phyloP scores from a whole-genome alignment of 2,888 invertebrate genomes.

The Agriopis leucophaearia region DNA sequence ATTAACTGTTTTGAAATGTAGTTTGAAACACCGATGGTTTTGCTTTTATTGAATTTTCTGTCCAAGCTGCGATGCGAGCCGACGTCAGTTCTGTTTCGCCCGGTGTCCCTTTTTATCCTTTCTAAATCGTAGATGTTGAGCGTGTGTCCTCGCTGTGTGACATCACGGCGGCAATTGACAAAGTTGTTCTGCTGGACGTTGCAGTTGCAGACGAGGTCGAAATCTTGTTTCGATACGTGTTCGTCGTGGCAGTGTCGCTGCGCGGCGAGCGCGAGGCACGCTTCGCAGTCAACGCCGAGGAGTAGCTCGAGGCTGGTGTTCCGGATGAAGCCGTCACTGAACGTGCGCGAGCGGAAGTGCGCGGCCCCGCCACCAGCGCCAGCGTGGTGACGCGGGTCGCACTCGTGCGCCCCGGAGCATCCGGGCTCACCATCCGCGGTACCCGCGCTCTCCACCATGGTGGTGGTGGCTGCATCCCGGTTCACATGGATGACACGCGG shows the following conservation, averaged over 20 bases:
- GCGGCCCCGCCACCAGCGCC: constrained; percentile 68
- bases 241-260: constrained; percentile 75
- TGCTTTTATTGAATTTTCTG: constrained; percentile 79
- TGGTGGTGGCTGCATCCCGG: constrained; percentile 82
- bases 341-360: constrained; percentile 80
- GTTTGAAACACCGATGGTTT: constrained; percentile 79
- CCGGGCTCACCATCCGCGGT: constrained; percentile 41
- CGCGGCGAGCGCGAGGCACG: constrained; percentile 79
- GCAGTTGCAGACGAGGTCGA: constrained; percentile 82
- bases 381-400: constrained; percentile 69
- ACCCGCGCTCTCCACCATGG: constrained; percentile 74
- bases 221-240: constrained; percentile 75
- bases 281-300: constrained; percentile 83
- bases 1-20: constrained; percentile 83
- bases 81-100: constrained; percentile 67
- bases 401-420: constrained; percentile 55
- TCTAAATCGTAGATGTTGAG: constrained; percentile 81
- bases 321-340: constrained; percentile 82
- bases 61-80: constrained; percentile 82
- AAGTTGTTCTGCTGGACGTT: constrained; percentile 80
- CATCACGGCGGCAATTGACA: constrained; percentile 72
- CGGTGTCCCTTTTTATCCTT: constrained; percentile 76
- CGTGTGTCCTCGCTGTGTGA: constrained; percentile 73
- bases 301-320: constrained; percentile 82
- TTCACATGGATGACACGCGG: constrained; percentile 83